Conservation (phyloP, 92 coral and sea anemone genomes). For the Porites rus region DNA sequence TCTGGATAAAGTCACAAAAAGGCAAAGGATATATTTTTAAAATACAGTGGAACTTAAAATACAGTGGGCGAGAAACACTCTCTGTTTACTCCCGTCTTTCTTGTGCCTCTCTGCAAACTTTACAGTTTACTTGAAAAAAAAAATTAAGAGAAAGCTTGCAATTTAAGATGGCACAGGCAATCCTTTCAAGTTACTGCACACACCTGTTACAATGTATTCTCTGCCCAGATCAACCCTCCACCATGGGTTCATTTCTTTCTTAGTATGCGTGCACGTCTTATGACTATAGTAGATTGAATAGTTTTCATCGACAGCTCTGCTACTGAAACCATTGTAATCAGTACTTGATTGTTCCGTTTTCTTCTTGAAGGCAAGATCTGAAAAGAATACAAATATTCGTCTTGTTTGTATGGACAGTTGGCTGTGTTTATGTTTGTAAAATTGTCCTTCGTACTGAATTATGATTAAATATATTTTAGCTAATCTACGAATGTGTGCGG, state of each 20-base stretch:
- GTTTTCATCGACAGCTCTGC: slow-evolving; percentile 93
- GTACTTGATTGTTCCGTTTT: slow-evolving; percentile 90
- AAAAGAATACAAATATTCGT: neutral
- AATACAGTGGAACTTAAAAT: no score
- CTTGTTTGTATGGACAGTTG: no score
- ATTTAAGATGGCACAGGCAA: neutral
- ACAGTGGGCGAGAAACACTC: no score
- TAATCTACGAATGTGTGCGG: no score
- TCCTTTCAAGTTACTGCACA: neutral
- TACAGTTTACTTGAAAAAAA: neutral
- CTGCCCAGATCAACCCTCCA: slow-evolving; percentile 95
- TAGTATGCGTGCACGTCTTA: slow-evolving; percentile 94
- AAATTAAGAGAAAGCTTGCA: neutral
- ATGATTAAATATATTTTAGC: no score
- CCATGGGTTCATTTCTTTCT: slow-evolving; percentile 89
- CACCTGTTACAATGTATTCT: slow-evolving; percentile 94
- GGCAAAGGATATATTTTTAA: no score
- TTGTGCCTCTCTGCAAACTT: neutral
- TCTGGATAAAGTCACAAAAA: no score
- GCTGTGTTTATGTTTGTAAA: no score
- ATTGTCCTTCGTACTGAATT: no score
- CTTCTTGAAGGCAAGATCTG: slow-evolving; percentile 91
- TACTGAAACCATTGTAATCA: slow-evolving; percentile 83
- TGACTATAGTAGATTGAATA: slow-evolving; percentile 57
- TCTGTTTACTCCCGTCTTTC: no score